Evolutionary conservation across 64 coral and sea anemone genomes (phyloP).

Genomic region (Stichodactyla mertensii): DNA sequence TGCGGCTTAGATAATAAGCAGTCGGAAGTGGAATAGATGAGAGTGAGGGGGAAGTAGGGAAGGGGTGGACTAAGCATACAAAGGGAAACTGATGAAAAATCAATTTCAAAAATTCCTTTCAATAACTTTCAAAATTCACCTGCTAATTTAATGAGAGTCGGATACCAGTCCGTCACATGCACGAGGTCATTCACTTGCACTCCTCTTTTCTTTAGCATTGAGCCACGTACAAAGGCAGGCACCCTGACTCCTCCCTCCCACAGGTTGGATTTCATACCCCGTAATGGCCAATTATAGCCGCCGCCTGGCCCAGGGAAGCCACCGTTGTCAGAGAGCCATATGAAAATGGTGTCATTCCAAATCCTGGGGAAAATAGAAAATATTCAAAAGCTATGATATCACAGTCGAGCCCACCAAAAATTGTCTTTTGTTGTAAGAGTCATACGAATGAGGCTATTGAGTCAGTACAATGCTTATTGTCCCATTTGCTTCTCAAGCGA

Average conservation of each 20-base stretch:
- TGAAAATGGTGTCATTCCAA: constrained; percentile 30
- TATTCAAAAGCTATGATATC: background rate
- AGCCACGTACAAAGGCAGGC: constrained; percentile 42
- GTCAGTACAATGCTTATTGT: no score
- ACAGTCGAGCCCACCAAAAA: no score
- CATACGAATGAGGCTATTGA: no score
- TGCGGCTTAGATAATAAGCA: no score
- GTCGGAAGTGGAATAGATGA: no score
- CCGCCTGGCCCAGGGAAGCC: constrained; percentile 19
- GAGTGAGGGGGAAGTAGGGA: no score
- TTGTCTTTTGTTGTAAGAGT: no score
- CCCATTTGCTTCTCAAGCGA: no score
- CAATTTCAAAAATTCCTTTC: no score
- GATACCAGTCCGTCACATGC: constrained; percentile 50
- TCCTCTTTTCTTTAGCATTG: constrained; percentile 35
- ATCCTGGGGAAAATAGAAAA: constrained; percentile 1
- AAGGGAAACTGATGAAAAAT: no score
- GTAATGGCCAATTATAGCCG: constrained; percentile 45
- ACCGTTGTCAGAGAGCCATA: constrained; percentile 34
- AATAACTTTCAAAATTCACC: background rate
- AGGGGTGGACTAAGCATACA: no score
- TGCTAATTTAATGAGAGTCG: constrained; percentile 34
- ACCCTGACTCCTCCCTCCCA: constrained; percentile 47
- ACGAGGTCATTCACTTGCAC: constrained; percentile 16
- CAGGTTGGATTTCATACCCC: constrained; percentile 23